Conservation (phyloP, 2,113 vertebrate genomes). For the Rhea pennata region DNA sequence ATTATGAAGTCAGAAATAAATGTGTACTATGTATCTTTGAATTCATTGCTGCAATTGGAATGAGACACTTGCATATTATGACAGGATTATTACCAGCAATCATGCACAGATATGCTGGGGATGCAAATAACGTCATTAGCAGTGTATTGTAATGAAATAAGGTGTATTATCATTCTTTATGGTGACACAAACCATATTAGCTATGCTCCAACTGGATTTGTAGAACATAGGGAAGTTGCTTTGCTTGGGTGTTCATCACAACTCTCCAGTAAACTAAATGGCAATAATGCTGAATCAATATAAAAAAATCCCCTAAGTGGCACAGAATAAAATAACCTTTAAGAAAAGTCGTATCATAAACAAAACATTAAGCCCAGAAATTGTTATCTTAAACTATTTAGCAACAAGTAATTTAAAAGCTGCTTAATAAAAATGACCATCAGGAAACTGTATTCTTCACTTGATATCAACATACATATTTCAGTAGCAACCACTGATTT, state of each 20-base stretch:
- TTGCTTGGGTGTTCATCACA: constrained; percentile 79
- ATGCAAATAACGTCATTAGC: constrained; percentile 96
- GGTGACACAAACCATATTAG: constrained; percentile 85
- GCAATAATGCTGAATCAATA: constrained; percentile 77
- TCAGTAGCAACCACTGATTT: neutral
- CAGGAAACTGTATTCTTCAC: neutral
- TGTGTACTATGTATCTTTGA: constrained; percentile 91
- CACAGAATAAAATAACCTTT: constrained; percentile 65
- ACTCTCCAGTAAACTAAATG: constrained; percentile 79
- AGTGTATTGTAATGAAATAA: constrained; percentile 89
- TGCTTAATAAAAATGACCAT: constrained; percentile 18
- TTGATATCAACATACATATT: neutral
- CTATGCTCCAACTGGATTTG: constrained; percentile 83
- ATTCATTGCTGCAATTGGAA: constrained; percentile 90
- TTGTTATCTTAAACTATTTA: constrained; percentile 23
- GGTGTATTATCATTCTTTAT: constrained; percentile 86
- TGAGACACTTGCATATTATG: constrained; percentile 89
- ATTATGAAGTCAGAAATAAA: constrained; percentile 96
- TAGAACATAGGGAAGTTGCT: constrained; percentile 80
- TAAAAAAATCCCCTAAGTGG: constrained; percentile 29
- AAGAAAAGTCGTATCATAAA: constrained; percentile 46
- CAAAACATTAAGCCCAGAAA: constrained; percentile 42
- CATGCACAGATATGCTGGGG: constrained; percentile 91
- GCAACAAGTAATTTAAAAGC: constrained; percentile 66
- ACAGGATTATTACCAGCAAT: constrained; percentile 92